Evolutionary conservation across 2,113 vertebrate species (phyloP), one percentile per base, ranked within the genome.

Genomic region (Corythornis madagascariensis): DNA sequence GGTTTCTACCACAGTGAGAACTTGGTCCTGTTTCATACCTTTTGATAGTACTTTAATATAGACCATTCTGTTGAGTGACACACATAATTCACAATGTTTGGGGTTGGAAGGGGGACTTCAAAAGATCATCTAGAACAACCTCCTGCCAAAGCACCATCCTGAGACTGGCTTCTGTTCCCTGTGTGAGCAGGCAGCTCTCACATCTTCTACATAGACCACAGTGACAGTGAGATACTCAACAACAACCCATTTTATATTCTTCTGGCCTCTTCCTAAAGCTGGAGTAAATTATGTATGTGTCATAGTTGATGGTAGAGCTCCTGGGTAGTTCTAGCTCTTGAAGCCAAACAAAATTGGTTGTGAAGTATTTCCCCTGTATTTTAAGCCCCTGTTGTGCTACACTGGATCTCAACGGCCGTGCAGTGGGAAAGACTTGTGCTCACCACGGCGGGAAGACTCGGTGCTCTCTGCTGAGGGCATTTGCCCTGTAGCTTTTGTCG

Each of bases 391-490:
- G 3, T 16, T 1, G 3, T 66, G 21, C 45, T 35, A 15, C 0
- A 2, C 20, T 56, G 60, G 38, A 13, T 71, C 69, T 86, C 48
- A 3, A 0, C 0, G 26, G 53, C 28, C 26, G 0, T 1, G 7
- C 1, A 8, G 20, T 4, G 48, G 75, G 74, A 10, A 74, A 31
- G 52, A 42, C 4, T 10, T 25, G 33, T 50, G 38, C 19, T 87
- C 65, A 13, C 21, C 50, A 1, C 1, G 6, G 25, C 0, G 2
- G 69, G 52, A 55, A 24, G 24, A 20, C 29, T 52, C 0, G 0
- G 7, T 1, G 1, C 0, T 1, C 19, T 89, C 70, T 25, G 40
- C 43, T 61, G 26, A 0, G 1, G 56, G 24, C 45, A 3, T 89
- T 83, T 78, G 45, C 35, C 1, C 2, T 35, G 57, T 47, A 70